Conservation (phyloP, 2,888 invertebrate species). For the Euproctis similis region DNA sequence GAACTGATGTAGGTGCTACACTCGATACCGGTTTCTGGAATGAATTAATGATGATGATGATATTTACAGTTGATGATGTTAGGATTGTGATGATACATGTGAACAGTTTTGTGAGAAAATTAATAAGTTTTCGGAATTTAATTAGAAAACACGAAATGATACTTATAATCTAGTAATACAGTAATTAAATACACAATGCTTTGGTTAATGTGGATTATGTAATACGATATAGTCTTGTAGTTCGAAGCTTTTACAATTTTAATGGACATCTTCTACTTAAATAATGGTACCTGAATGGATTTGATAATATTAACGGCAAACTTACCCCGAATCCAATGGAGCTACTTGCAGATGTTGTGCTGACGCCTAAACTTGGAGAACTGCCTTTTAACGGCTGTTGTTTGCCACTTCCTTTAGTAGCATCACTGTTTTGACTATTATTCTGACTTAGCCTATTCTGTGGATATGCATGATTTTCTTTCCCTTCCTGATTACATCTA, state of each 20-base stretch:
- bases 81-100: too few relatives aligned
- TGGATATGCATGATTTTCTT: conserved; percentile 74
- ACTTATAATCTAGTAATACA: too few relatives aligned
- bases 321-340: conserved; percentile 70
- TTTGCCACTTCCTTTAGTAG: conserved; percentile 44
- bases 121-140: too few relatives aligned
- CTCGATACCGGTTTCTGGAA: conserved; percentile 90
- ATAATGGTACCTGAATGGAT: too few relatives aligned
- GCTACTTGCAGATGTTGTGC: conserved; percentile 47
- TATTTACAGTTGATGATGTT: conserved; percentile 68
- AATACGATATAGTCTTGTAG: too few relatives aligned
- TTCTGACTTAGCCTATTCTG: conserved; percentile 67
- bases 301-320: too few relatives aligned
- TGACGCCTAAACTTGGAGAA: conserved; percentile 58
- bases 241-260: too few relatives aligned
- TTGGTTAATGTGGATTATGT: too few relatives aligned
- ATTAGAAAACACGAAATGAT: too few relatives aligned
- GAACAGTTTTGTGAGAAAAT: too few relatives aligned
- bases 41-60: conserved; percentile 62
- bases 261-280: too few relatives aligned
- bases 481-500: conserved; percentile 72
- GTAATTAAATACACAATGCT: too few relatives aligned
- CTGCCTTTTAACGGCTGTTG: conserved; percentile 54
- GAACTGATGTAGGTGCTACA: conserved; percentile 86
- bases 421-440: conserved; percentile 54